These are phyloP conservation scores for Phycodurus eques DNA, from an alignment of 2,113 vertebrate genomes.

Conservation along the genomic window DNA sequence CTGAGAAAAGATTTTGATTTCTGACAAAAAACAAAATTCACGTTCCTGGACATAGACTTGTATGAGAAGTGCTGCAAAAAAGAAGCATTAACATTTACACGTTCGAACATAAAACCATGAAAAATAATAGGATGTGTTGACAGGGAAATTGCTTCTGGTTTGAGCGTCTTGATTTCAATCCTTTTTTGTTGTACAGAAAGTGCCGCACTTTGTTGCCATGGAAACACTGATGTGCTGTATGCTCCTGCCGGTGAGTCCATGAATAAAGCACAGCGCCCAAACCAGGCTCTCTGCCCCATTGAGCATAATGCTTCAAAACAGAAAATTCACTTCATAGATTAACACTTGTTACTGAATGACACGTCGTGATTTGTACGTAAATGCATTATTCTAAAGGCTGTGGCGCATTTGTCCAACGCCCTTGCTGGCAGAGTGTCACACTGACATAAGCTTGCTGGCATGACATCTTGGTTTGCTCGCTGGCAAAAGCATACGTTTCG, in stretches of 20 bases:
- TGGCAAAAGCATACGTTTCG: constrained; percentile 28
- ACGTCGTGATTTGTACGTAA: neutral
- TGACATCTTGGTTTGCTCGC: constrained; percentile 35
- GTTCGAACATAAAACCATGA: constrained; percentile 11
- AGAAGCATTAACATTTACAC: constrained; percentile 18
- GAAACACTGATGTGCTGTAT: constrained; percentile 63
- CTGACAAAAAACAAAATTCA: neutral
- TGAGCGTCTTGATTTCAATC: constrained; percentile 24
- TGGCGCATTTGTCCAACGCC: constrained; percentile 13
- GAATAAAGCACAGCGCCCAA: constrained; percentile 57
- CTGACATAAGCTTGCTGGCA: constrained; percentile 49
- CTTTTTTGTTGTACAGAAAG: constrained; percentile 46
- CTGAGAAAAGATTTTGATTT: constrained; percentile 45
- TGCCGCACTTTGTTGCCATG: constrained; percentile 68
- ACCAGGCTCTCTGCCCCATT: constrained; percentile 26
- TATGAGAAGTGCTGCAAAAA: neutral
- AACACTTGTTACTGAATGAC: constrained; percentile 9
- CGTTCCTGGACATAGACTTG: neutral
- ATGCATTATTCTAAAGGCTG: constrained; percentile 14
- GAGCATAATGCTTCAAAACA: constrained; percentile 23
- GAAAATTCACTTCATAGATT: constrained; percentile 9
- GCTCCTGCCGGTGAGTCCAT: constrained; percentile 50
- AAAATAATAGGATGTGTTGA: constrained; percentile 24
- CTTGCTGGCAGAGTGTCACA: constrained; percentile 36
- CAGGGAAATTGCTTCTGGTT: constrained; percentile 43